Evolutionary conservation across 2,113 vertebrate genomes (phyloP).

Genomic region (Rhinolophus sinicus): DNA sequence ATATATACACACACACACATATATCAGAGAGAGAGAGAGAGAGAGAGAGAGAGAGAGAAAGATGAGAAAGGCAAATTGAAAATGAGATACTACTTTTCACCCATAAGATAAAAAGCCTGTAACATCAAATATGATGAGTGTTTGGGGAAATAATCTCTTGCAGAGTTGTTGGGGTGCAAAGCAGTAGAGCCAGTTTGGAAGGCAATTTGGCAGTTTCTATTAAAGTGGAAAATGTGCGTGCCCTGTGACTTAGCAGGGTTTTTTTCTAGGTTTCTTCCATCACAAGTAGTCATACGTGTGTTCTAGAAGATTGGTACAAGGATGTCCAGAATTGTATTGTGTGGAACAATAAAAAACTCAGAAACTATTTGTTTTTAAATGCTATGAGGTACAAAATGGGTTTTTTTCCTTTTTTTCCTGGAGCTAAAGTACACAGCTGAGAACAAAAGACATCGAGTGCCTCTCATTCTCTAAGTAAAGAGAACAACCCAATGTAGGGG

Average conservation of each 20-base stretch:
- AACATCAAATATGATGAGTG: neutral
- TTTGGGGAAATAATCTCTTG: neutral
- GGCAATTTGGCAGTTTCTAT: neutral
- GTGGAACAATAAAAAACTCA: neutral
- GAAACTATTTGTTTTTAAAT: neutral
- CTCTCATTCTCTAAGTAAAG: neutral
- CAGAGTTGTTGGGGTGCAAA: neutral
- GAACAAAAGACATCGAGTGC: neutral
- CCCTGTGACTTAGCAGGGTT: neutral
- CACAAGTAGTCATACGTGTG: neutral
- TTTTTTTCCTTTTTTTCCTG: neutral
- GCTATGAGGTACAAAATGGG: neutral
- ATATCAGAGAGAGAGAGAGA: too few relatives aligned
- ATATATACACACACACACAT: too few relatives aligned
- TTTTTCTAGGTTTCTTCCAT: neutral
- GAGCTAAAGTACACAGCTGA: neutral
- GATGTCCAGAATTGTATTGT: neutral
- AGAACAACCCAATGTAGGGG: accelerated
- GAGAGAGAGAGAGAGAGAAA: neutral
- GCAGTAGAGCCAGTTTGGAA: neutral
- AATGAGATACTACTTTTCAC: conserved; percentile 2
- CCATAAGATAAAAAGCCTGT: neutral
- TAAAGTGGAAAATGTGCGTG: neutral
- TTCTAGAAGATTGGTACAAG: neutral
- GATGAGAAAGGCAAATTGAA: neutral